Percentiles rank a stretch among this genome's conserved stretches.
Conservation (phyloP, 2,888 invertebrate species). For the Heteromyza rotundicornis region DNA sequence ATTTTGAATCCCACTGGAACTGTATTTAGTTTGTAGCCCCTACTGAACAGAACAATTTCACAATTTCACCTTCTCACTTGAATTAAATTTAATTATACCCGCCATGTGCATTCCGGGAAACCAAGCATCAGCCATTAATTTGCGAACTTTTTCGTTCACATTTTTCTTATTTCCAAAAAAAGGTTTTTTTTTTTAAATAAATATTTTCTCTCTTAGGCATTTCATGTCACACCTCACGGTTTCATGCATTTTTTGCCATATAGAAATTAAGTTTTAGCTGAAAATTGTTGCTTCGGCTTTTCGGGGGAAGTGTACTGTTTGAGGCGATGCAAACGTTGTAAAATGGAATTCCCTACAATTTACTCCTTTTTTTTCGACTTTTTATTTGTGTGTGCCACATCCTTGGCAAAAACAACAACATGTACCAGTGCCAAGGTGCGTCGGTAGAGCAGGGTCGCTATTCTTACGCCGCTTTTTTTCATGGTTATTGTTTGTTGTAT, state of each 20-base stretch:
- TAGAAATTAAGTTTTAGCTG: background rate
- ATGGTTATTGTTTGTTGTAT: background rate
- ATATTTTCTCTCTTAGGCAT: slow-evolving; percentile 9
- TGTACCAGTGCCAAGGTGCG: too few species aligned
- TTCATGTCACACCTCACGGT: background rate
- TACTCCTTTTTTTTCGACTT: background rate
- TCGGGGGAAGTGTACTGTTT: too few species aligned
- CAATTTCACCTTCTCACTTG: background rate
- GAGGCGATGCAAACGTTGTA: background rate
- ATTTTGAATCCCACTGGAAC: too few species aligned
- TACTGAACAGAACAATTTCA: too few species aligned
- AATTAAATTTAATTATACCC: slow-evolving; percentile 14
- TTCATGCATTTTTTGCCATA: background rate
- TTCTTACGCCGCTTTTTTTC: background rate
- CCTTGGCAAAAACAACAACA: too few species aligned
- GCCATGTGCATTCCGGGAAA: background rate
- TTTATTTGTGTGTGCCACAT: too few species aligned
- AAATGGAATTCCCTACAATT: background rate
- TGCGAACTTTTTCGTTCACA: slow-evolving; percentile 10
- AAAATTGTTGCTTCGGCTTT: background rate
- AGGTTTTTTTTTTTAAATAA: too few species aligned
- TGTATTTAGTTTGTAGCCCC: too few species aligned
- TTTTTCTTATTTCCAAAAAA: too few species aligned
- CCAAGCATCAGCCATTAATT: background rate
- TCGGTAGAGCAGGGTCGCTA: too few species aligned